Conservation (phyloP, 1,140 invertebrate genomes). For the Harpegnathos saltator region DNA sequence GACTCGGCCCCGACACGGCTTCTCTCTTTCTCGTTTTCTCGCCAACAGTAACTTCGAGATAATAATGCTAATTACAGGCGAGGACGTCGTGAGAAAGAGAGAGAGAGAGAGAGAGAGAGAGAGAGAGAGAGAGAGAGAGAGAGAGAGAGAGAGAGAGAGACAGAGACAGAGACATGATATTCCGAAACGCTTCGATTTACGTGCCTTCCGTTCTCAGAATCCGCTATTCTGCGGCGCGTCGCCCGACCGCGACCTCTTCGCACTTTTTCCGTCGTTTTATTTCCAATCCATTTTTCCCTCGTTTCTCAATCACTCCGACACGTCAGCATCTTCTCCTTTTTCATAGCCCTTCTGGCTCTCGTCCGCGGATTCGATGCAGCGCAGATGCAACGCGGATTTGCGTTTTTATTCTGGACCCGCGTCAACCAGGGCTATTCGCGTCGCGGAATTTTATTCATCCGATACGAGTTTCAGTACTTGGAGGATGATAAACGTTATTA, state of each 20-base stretch:
- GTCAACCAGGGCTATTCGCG: neutral
- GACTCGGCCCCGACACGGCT: conserved; percentile 52
- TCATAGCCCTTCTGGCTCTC: neutral
- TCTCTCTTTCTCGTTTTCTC: neutral
- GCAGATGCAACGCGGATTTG: neutral
- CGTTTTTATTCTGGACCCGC: neutral
- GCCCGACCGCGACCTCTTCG: conserved; percentile 21
- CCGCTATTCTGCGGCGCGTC: conserved; percentile 58
- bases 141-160: no score
- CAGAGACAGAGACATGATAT: conserved; percentile 73
- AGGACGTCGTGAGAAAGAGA: conserved; percentile 64
- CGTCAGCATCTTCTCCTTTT: conserved; percentile 12
- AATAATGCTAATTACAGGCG: conserved; percentile 79
- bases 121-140: no score
- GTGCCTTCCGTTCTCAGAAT: conserved; percentile 76
- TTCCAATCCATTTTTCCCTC: neutral
- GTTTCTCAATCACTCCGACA: neutral
- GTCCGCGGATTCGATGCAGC: neutral
- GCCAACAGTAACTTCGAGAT: conserved; percentile 69
- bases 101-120: no score
- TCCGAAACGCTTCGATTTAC: conserved; percentile 78
- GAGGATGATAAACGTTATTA: neutral
- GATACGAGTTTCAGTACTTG: neutral
- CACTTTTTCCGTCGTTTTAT: conserved; percentile 12
- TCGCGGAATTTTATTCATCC: conserved; percentile 2